Base-by-base conservation (phyloP, 35 echinoderm and acorn worm species). In the Acanthaster planci region DNA sequence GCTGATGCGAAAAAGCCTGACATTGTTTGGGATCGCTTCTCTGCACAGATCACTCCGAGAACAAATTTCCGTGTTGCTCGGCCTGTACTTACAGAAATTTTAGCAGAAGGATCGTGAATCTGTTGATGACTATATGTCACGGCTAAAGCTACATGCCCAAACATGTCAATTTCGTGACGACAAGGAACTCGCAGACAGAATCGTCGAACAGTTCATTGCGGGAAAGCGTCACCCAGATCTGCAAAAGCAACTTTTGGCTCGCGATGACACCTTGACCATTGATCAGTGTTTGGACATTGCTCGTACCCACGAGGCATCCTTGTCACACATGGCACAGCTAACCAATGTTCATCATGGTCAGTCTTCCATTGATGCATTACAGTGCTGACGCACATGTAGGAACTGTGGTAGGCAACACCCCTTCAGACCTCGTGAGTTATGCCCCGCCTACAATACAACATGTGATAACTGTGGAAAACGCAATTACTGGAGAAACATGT, bases 201-300 rank as follows among this genome's bases (percentile, higher is more conserved):
- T 86, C 21, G n/a, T 86, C 40, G 84, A 86, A 76, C 84, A 86
- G 50, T 76, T 86, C 51, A 86, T 86, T 2, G 40, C 37, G 27
- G 84, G 90, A 17, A 75, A 57, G 0, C 39, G 29, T 8, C 38
- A 80, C 40, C 47, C 77, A 18, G 56, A 92, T 31, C 53, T 92
- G 10, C 90, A 92, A 81, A 84, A 87, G 40, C 31, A 42, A 29
- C 53, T 85, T 14, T 55, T 92, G n/a, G n/a, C n/a, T n/a, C n/a
- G n/a, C n/a, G n/a, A n/a, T n/a, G n/a, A n/a, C n/a, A n/a, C n/a
- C n/a, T n/a, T n/a, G n/a, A n/a, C n/a, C n/a, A n/a, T n/a, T n/a
- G n/a, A n/a, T n/a, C n/a, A n/a, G n/a, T n/a, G n/a, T n/a, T n/a
- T n/a, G n/a, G n/a, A n/a, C n/a, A n/a, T n/a, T n/a, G n/a, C n/a